Conservation (phyloP, 2,113 vertebrate species). For the Prunella himalayana region DNA sequence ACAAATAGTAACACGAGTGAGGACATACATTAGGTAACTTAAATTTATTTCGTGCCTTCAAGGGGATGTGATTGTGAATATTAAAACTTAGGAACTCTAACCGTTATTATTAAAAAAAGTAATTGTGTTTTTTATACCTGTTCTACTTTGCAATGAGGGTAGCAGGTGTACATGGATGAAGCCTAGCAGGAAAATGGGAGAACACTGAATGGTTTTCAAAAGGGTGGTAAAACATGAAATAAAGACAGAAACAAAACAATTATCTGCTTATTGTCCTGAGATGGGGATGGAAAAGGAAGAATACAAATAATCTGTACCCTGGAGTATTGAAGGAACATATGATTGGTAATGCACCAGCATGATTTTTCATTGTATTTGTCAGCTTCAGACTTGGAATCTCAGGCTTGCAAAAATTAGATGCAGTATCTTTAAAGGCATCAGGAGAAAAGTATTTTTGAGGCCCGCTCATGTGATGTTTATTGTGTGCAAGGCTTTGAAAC, state of each 20-base stretch:
- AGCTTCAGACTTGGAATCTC: background rate
- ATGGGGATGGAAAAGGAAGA: background rate
- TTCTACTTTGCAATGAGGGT: background rate
- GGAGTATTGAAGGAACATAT: background rate
- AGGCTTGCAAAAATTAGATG: background rate
- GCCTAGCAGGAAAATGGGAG: background rate
- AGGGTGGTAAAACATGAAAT: background rate
- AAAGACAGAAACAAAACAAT: background rate
- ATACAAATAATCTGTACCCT: background rate
- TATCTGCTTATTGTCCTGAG: background rate
- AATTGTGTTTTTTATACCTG: background rate
- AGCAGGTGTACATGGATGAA: background rate
- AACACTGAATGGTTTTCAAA: background rate
- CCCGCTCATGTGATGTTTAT: background rate
- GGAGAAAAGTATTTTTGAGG: background rate
- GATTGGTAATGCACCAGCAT: background rate
- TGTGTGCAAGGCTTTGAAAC: background rate
- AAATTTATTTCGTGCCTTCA: background rate
- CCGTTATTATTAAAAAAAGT: background rate
- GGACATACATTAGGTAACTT: background rate
- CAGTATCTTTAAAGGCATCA: background rate
- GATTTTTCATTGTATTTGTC: background rate
- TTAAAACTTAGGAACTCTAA: background rate
- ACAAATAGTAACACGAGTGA: background rate
- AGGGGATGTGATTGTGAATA: background rate